Conservation (phyloP, 2,113 vertebrate species). For the Xenus cinereus region DNA sequence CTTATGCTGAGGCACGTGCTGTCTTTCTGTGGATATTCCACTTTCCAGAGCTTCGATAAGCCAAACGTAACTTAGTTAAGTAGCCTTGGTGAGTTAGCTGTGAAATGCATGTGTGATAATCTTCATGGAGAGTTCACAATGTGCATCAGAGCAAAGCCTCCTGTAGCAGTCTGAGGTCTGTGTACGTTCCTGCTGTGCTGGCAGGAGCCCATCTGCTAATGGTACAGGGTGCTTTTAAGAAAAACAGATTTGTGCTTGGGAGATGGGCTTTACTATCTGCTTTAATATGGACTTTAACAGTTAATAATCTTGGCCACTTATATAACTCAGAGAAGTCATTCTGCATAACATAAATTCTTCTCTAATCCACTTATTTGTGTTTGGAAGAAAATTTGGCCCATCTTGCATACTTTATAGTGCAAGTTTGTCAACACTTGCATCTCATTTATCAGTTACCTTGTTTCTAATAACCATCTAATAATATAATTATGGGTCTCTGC, state of each 20-base stretch:
- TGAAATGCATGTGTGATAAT: neutral
- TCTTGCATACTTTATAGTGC: neutral
- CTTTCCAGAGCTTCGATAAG: neutral
- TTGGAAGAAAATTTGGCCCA: neutral
- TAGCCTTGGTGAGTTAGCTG: neutral
- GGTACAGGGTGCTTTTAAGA: neutral
- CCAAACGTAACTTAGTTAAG: rapidly evolving
- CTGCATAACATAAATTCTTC: neutral
- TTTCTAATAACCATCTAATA: neutral
- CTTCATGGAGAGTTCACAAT: neutral
- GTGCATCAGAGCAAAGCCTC: neutral
- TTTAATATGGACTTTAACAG: neutral
- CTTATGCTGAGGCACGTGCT: neutral
- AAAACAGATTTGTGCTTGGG: neutral
- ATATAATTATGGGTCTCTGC: neutral
- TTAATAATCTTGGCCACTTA: neutral
- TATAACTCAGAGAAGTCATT: neutral
- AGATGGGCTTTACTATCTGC: neutral
- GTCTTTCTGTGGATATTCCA: neutral
- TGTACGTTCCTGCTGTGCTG: neutral
- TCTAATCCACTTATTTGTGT: neutral
- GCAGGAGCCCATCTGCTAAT: neutral
- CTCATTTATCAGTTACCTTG: neutral
- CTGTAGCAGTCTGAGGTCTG: neutral
- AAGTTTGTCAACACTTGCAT: neutral